phyloP scores from a whole-genome alignment of 2,797 vertebrate genomes.

The Acanthornis magna region DNA sequence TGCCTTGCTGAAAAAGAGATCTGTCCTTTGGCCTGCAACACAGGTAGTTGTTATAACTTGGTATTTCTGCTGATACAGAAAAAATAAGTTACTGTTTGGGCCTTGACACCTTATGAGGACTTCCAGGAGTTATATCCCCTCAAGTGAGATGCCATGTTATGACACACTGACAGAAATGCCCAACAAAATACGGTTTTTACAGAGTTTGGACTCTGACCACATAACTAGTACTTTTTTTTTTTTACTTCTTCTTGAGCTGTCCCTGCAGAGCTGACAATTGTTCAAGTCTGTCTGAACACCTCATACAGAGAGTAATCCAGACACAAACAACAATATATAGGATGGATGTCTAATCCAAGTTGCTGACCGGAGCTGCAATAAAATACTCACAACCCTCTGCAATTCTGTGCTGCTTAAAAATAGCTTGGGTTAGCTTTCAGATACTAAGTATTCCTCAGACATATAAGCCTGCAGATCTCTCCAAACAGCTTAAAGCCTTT shows the following conservation, averaged over 20 bases:
- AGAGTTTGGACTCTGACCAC: conserved; percentile 61
- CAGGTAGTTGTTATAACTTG: conserved; percentile 20
- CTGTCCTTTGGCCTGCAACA: background rate
- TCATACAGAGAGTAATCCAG: conserved; percentile 50
- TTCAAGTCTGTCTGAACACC: background rate
- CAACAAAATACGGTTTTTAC: conserved; percentile 37
- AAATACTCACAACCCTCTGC: background rate
- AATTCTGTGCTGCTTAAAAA: background rate
- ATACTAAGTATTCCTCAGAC: background rate
- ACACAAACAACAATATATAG: background rate
- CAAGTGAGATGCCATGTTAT: conserved; percentile 19
- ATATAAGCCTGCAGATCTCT: background rate
- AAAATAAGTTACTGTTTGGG: background rate
- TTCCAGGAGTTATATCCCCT: conserved; percentile 33
- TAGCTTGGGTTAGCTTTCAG: background rate
- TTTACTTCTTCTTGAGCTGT: conserved; percentile 25
- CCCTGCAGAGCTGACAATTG: conserved; percentile 40
- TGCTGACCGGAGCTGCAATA: background rate
- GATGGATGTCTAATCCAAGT: conserved; percentile 11
- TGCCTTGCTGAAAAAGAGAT: background rate
- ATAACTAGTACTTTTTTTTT: conserved; percentile 1
- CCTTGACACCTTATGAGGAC: conserved; percentile 53
- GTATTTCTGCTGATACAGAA: conserved; percentile 22
- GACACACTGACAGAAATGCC: conserved; percentile 55
- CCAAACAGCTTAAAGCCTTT: background rate